These are phyloP conservation scores for Zosterops borbonicus DNA, from an alignment of 2,113 vertebrate species.

Conservation along the genomic window DNA sequence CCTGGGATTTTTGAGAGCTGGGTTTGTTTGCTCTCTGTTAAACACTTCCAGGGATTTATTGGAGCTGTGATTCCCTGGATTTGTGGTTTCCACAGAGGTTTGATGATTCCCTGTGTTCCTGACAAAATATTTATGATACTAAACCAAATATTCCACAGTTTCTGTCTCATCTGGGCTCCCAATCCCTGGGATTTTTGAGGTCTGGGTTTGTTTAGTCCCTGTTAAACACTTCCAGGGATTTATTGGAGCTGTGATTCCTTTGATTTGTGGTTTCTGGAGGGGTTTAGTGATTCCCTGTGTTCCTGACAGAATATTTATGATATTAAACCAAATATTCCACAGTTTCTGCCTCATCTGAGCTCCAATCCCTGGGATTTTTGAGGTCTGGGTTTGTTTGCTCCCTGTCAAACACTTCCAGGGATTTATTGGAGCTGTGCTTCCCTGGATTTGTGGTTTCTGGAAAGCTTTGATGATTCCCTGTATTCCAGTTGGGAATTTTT, in stretches of 20 bases:
- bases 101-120: not conserved
- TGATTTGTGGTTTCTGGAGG: too few species aligned
- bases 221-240: not conserved
- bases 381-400: too few species aligned
- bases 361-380: too few species aligned
- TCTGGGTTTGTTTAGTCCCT: not conserved
- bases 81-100: not conserved
- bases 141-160: rapidly evolving
- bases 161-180: not conserved
- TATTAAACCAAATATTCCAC: too few species aligned
- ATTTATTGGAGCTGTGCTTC: too few species aligned
- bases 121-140: not conserved
- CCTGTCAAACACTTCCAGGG: too few species aligned
- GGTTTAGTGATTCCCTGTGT: too few species aligned
- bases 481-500: not conserved
- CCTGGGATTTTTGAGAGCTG: not conserved
- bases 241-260: too few species aligned
- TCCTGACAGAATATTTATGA: too few species aligned
- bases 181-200: not conserved
- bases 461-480: not conserved
- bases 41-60: not conserved
- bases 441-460: too few species aligned
- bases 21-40: not conserved
- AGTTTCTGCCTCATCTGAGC: too few species aligned
- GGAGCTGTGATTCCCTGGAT: not conserved